These are phyloP conservation scores for Mya arenaria DNA, from an alignment of 1,140 invertebrate genomes.

Conservation along the genomic window DNA sequence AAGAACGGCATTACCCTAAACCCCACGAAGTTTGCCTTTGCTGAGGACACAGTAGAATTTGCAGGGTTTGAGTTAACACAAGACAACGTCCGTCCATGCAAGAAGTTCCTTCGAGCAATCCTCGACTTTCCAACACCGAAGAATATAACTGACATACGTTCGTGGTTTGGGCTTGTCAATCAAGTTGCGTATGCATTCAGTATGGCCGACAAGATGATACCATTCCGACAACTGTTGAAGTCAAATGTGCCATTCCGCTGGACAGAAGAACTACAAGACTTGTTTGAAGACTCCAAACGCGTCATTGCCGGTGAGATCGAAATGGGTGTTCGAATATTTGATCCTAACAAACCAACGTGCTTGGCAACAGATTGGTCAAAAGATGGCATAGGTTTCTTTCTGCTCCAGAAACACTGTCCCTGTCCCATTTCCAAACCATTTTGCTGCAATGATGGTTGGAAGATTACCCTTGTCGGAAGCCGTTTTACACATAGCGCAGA, in stretches of 20 bases:
- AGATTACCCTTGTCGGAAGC: slow-evolving; percentile 61
- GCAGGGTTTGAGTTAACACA: slow-evolving; percentile 64
- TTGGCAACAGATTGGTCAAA: slow-evolving; percentile 57
- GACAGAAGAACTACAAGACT: slow-evolving; percentile 43
- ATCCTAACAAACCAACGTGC: slow-evolving; percentile 43
- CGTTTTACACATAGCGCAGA: slow-evolving; percentile 59
- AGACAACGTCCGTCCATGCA: slow-evolving; percentile 48
- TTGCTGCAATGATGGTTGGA: slow-evolving; percentile 51
- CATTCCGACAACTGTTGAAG: slow-evolving; percentile 59
- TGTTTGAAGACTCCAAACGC: slow-evolving; percentile 53
- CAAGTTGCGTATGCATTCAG: slow-evolving; percentile 53
- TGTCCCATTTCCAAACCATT: slow-evolving; percentile 18
- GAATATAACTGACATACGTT: slow-evolving; percentile 60
- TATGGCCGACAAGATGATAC: slow-evolving; percentile 54
- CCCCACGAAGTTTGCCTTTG: slow-evolving; percentile 67
- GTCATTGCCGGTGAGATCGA: slow-evolving; percentile 37
- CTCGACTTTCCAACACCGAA: slow-evolving; percentile 51
- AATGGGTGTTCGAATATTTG: slow-evolving; percentile 53
- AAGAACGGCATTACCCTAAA: slow-evolving; percentile 71
- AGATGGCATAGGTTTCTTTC: slow-evolving; percentile 35
- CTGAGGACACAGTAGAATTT: slow-evolving; percentile 59
- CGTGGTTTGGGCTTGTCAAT: slow-evolving; percentile 57
- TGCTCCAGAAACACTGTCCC: slow-evolving; percentile 40
- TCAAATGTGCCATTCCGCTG: slow-evolving; percentile 42
- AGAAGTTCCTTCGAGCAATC: slow-evolving; percentile 54